Evolutionary conservation across 2,113 vertebrate genomes (phyloP), one percentile per base, ranked within the genome.

Genomic region (Ploceus nigricollis): DNA sequence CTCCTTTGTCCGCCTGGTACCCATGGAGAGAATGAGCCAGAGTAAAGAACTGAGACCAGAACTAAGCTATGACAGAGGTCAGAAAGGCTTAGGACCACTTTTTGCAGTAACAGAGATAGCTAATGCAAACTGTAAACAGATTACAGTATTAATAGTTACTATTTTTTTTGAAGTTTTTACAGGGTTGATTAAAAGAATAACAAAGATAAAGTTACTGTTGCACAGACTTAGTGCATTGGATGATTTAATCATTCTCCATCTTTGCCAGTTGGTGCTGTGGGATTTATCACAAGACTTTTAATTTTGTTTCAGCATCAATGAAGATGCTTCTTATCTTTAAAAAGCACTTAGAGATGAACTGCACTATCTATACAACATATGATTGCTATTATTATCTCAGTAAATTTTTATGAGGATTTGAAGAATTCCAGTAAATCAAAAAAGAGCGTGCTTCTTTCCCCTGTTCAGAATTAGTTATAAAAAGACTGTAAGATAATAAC

Each of bases 371-470:
- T 68, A 71, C 42, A 94, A 89, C 20, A n/a, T 50, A 77, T 10
- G 30, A 95, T 37, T 75, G 30, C 51, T 89, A 37, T 81, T 94
- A 93, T 72, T 93, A 92, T 63, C 82, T 94, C 86, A 58, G 85
- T 31, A 88, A 80, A 54, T 30, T 96, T 94, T 93, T 54, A 96
- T 70, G 57, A 94, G 39, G 37, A 70, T 70, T 84, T 93, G 39
- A 89, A 93, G 63, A 88, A 80, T 13, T 56, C 68, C 54, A 83
- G 21, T 48, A 94, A 86, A 39, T 42, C 5, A 66, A 73, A 92
- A 69, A 56, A 65, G 11, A 69, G 60, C 0, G 3, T 69, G 11
- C 18, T 69, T 82, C 47, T 50, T 76, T 87, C 25, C 33, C 24
- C 35, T 45, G 11, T 28, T 88, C 57, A 80, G 79, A 76, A 84